phyloP scores from a whole-genome alignment of 2,888 invertebrate species.

The Drosophila cracens region DNA sequence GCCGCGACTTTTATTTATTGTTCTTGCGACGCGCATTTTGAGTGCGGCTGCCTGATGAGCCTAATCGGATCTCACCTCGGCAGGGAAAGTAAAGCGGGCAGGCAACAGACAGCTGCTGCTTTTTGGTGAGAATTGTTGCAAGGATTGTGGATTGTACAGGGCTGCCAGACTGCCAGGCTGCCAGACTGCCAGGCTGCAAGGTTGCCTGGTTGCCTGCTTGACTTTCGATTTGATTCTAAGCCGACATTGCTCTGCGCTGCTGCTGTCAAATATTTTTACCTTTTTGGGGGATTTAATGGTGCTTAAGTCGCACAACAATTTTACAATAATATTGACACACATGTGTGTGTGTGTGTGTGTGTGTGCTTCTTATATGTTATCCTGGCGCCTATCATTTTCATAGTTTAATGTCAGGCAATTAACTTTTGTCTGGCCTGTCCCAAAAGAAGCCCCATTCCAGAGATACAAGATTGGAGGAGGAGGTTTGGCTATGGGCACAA shows the following conservation, averaged over 20 bases:
- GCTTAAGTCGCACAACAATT: constrained; percentile 61
- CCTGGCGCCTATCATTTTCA: constrained; percentile 73
- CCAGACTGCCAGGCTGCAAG: background rate
- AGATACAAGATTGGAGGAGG: constrained; percentile 6
- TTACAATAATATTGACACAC: constrained; percentile 48
- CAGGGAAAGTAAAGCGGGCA: constrained; percentile 53
- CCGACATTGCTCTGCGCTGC: constrained; percentile 47
- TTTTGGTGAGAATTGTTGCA: constrained; percentile 11
- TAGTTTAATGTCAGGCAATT: constrained; percentile 79
- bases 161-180: background rate
- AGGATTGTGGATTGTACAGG: constrained; percentile 25
- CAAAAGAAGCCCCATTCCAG: constrained; percentile 5
- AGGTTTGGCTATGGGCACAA: background rate
- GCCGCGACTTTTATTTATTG: constrained; percentile 49
- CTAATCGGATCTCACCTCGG: constrained; percentile 71
- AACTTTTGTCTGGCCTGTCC: constrained; percentile 71
- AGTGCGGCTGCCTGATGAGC: constrained; percentile 59
- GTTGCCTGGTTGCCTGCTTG: constrained; percentile 12
- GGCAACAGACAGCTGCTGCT: constrained; percentile 72
- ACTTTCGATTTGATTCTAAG: constrained; percentile 71
- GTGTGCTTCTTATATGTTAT: constrained; percentile 8
- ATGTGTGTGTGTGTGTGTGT: background rate
- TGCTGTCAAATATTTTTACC: constrained; percentile 53
- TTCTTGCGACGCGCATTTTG: constrained; percentile 32
- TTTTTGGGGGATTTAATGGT: constrained; percentile 44